Base-by-base conservation (phyloP, 2,113 vertebrate genomes). In the Antigone vipio region DNA sequence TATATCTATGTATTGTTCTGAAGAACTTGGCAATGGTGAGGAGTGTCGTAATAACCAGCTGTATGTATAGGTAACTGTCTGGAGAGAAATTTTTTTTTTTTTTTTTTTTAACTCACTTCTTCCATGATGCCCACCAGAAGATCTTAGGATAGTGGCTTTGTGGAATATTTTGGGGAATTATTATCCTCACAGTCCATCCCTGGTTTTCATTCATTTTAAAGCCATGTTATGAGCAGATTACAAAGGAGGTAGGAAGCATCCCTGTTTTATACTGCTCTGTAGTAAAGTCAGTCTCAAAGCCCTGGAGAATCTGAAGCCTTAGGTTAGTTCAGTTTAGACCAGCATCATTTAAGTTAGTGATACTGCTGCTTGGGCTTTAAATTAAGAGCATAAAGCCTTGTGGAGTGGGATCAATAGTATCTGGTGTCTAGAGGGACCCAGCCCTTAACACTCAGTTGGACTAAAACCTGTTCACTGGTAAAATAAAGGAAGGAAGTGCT, bases 351-450 rank as follows among this genome's bases (percentile, higher is more conserved):
- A 56, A 68, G 62, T 88, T 79, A 73, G 60, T 88, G 71, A 34
- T 79, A 27, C 45, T 73, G 63, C 71, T 96, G 63, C 75, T 88
- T 80, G 79, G 30, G 49, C 71, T 95, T 80, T 88, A 88, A 96
- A 94, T 93, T 92, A 85, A 88, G 88, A 83, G 62, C 67, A 34
- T 73, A 92, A 96, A 83, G 58, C 82, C 78, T 44, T 76, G 49
- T 90, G 82, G 79, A 94, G 63, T 38, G 35, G 73, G 92, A 93
- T 95, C 91, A 83, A 85, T 92, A 88, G 49, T 72, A 50, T 50
- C 35, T 86, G 45, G 27, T 90, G 58, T 91, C 71, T 85, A 53
- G 50, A 76, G 79, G 50, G 85, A 92, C 50, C 53, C 35, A 92
- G n/a, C 58, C 38, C 42, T 88, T 92, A 47, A 47, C 6, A 23